Evolutionary conservation across 1,140 invertebrate species (phyloP), one percentile per base, ranked within the genome.

Genomic region (Ladona fulva): DNA sequence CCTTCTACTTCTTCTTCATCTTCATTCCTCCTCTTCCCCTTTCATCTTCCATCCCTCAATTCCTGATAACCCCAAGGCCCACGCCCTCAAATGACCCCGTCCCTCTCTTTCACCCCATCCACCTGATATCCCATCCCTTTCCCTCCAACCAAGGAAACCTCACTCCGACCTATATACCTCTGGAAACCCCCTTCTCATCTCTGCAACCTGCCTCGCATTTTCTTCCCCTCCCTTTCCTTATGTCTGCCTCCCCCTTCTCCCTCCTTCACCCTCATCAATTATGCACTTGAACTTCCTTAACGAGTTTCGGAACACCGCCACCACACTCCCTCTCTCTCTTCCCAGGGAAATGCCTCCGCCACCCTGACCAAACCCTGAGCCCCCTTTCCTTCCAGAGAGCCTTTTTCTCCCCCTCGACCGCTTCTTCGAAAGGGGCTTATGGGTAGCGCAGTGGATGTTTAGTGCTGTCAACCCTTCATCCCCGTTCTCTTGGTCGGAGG

Each of bases 211-310:
- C 52, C 52, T 66, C 52, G 14, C 52, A 66, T 66, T 22, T 22
- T 52, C 44, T 19, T 11, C 44, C 44, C 44, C 44, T 11, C 44
- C 44, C 44, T 11, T 52, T 22, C 52, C 52, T 66, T 66, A 66
- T 66, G 52, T 66, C 52, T 66, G 16, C n/a, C 52, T 66, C 12
- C 52, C 52, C 14, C 44, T 11, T 52, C 44, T 19, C 44, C 19
- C 52, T 16, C 52, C 52, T 66, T 66, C 52, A 22, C 52, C 52
- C 52, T 66, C 52, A 66, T 66, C 52, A 66, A 66, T 66, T 66
- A 66, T 66, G 52, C 52, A 66, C 52, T 66, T 66, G 52, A 66
- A 66, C 52, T 66, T 66, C 52, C 52, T 66, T 66, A 66, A 66
- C 52, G 52, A 66, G 52, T 66, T 66, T 66, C 52, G 52, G 52